These are phyloP conservation scores for Thalassaphorura encarpata DNA, from an alignment of 1,140 invertebrate genomes.

Conservation along the genomic window DNA sequence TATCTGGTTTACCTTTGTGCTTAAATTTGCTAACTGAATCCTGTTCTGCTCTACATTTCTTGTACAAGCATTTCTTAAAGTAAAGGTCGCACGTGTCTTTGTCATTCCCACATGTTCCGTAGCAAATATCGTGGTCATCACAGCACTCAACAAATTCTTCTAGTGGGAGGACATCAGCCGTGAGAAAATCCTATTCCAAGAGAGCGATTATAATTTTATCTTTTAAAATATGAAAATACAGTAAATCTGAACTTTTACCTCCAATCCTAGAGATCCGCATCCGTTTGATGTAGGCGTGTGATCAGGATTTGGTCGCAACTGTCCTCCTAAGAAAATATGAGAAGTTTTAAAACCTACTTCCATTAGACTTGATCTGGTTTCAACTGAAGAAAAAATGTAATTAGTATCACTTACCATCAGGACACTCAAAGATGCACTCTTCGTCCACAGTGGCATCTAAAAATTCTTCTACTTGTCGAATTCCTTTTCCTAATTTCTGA, in stretches of 20 bases:
- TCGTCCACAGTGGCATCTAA: conserved; percentile 74
- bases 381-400: neutral
- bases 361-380: conserved; percentile 3
- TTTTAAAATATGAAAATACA: too few relatives aligned
- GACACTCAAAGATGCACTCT: conserved; percentile 63
- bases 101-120: conserved; percentile 73
- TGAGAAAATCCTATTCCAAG: conserved; percentile 57
- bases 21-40: conserved; percentile 17
- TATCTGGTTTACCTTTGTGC: conserved; percentile 18
- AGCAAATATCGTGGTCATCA: conserved; percentile 75
- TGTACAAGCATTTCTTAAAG: conserved; percentile 75
- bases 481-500: conserved; percentile 50
- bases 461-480: conserved; percentile 64
- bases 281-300: conserved; percentile 64
- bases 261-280: conserved; percentile 59
- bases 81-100: conserved; percentile 77
- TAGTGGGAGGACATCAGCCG: conserved; percentile 60
- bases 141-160: conserved; percentile 73
- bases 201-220: too few relatives aligned
- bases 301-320: conserved; percentile 56
- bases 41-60: conserved; percentile 51
- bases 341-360: too few relatives aligned
- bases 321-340: conserved; percentile 46
- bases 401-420: conserved; percentile 46
- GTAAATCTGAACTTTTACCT: conserved; percentile 35